Evolutionary conservation across 2,888 invertebrate species (phyloP).

Genomic region (Malthinus seriepunctatus): DNA sequence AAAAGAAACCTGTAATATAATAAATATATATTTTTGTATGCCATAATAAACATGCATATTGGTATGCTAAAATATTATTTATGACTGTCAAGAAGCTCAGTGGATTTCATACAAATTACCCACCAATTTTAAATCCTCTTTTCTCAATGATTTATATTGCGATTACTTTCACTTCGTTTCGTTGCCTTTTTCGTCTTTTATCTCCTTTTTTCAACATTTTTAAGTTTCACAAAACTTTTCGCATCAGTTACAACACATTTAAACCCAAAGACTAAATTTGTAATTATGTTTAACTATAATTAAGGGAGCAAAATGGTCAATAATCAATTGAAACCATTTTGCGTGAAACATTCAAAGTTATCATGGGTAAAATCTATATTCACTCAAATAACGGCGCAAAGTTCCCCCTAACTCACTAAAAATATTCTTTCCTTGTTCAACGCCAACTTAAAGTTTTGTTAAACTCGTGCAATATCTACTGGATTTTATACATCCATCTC

Average conservation of each 20-base stretch:
- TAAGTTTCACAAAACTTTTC: no score
- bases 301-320: conserved; percentile 27
- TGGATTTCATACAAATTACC: conserved; percentile 31
- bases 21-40: conserved; percentile 1
- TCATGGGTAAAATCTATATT: conserved; percentile 32
- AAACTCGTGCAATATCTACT: conserved; percentile 26
- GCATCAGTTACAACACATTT: no score
- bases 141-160: conserved; percentile 25
- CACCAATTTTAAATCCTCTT: conserved; percentile 31
- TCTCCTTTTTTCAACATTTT: conserved; percentile 3
- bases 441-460: conserved; percentile 24
- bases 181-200: conserved; percentile 18
- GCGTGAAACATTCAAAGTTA: conserved; percentile 26
- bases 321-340: conserved; percentile 29
- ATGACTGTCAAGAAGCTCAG: conserved; percentile 27
- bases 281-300: conserved; percentile 24
- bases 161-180: conserved; percentile 28
- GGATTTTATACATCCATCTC: conserved; percentile 23
- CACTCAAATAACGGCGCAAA: conserved; percentile 35
- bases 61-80: conserved; percentile 25
- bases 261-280: no score
- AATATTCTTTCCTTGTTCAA: conserved; percentile 28
- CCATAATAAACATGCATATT: conserved; percentile 21
- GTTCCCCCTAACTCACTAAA: conserved; percentile 34
- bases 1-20: no score